phyloP scores from a whole-genome alignment of 1,140 invertebrate species.

The Lamellibrachia luymesi region DNA sequence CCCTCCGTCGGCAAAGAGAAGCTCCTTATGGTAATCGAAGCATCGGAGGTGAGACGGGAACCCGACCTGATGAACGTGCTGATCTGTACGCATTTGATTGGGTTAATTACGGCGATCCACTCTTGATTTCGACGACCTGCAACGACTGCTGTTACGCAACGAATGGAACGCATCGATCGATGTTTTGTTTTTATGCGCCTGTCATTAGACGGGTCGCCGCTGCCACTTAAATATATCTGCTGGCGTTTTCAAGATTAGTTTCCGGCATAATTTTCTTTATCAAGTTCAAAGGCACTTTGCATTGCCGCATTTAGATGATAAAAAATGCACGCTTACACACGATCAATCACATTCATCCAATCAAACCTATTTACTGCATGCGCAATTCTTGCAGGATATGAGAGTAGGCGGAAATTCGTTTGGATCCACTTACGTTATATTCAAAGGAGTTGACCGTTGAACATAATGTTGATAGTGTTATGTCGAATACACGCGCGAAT shows the following conservation, averaged over 20 bases:
- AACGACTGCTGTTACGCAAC: not conserved
- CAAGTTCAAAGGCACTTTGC: not conserved
- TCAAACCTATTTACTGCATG: not conserved
- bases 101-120: not conserved
- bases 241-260: not conserved
- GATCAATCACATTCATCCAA: not conserved
- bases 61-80: not conserved
- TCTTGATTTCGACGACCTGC: not conserved
- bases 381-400: not conserved
- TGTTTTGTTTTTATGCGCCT: not conserved
- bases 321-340: not conserved
- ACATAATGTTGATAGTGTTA: too few species aligned
- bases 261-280: not conserved
- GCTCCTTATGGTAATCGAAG: not conserved
- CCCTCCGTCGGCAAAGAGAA: not conserved
- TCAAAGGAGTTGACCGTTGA: not conserved
- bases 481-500: too few species aligned
- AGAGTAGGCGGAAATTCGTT: not conserved
- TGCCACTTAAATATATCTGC: not conserved
- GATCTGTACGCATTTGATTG: not conserved
- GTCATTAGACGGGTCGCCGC: not conserved
- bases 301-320: not conserved
- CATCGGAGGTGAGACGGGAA: not conserved
- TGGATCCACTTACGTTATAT: not conserved
- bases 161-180: not conserved